Conservation (phyloP, 1,140 invertebrate species). For the Drosophila biarmipes region DNA sequence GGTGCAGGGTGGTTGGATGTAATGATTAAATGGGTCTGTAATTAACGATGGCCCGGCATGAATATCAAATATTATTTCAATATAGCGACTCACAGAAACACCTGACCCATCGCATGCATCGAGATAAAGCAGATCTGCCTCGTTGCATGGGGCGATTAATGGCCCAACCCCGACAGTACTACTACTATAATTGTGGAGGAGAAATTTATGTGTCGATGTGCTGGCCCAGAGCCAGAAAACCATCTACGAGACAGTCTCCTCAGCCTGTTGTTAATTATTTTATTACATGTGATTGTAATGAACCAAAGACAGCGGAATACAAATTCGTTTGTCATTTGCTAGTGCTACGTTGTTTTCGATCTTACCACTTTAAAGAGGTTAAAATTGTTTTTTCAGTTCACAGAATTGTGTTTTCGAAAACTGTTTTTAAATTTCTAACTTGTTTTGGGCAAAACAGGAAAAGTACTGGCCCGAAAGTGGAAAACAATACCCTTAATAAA, state of each 20-base stretch:
- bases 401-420: too few species aligned
- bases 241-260: conserved; percentile 17
- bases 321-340: conserved; percentile 8
- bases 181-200: conserved; percentile 27
- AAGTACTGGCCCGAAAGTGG: too few species aligned
- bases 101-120: conserved; percentile 40
- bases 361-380: not conserved
- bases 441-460: too few species aligned
- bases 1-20: conserved; percentile 20
- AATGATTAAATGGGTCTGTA: conserved; percentile 22
- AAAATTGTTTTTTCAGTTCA: not conserved
- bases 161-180: conserved; percentile 24
- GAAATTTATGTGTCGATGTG: conserved; percentile 35
- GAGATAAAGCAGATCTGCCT: conserved; percentile 30
- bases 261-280: conserved; percentile 42
- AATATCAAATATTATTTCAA: conserved; percentile 33
- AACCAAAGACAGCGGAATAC: not conserved
- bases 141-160: conserved; percentile 39
- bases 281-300: conserved; percentile 28
- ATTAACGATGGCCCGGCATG: conserved; percentile 35
- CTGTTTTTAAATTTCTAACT: too few species aligned
- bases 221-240: conserved; percentile 37
- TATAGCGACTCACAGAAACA: conserved; percentile 12
- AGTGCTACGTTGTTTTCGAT: not conserved
- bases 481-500: too few species aligned